Base-by-base conservation (phyloP, 2,797 vertebrate genomes). In the Urocyon cinereoargenteus region DNA sequence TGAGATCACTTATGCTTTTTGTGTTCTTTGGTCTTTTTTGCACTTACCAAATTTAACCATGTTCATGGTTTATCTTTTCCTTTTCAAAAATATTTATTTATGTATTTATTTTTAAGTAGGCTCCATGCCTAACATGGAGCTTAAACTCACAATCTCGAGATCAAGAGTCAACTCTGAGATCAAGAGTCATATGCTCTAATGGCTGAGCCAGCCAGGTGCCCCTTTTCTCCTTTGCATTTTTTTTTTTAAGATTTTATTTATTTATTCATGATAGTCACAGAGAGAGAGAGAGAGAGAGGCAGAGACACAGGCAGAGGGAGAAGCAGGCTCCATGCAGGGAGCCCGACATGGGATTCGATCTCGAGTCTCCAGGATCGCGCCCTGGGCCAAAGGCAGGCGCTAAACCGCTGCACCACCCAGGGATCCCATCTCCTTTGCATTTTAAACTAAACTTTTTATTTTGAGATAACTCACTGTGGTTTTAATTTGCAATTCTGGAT, bases 11-110 rank as follows among this genome's bases (percentile, higher is more conserved):
- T 53, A 12, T n/a, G 31, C 19, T 91, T 57, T 86, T 49, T 34
- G 26, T 40, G 81, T 93, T 59, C 12, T 82, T 70, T 61, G 72
- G 59, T 4, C 36, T 81, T 90, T 85, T 51, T 79, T 45, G 49
- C 1, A 70, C 77, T 73, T 90, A 85, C 51, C 77, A 81, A 94
- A 91, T 64, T 79, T 81, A 96, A 91, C 72, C 45, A 79, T 36
- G 13, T 62, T 82, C 55, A 28, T 24, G 49, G n/a, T 75, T 19
- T 87, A 84, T 22, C 72, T 88, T 86, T 19, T 24, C 26, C 15
- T 75, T 77, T 91, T 16, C 2, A 26, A 49, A 73, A 11, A 34
- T 73, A 73, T 45, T 26, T 73, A 45, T 19, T n/a, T 68, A 34
- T 40, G 11, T 70, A 0, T 6, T 40, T 72, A 6, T 13, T 6